Conservation (phyloP, 2,888 invertebrate species). For the Ellobium chinense region DNA sequence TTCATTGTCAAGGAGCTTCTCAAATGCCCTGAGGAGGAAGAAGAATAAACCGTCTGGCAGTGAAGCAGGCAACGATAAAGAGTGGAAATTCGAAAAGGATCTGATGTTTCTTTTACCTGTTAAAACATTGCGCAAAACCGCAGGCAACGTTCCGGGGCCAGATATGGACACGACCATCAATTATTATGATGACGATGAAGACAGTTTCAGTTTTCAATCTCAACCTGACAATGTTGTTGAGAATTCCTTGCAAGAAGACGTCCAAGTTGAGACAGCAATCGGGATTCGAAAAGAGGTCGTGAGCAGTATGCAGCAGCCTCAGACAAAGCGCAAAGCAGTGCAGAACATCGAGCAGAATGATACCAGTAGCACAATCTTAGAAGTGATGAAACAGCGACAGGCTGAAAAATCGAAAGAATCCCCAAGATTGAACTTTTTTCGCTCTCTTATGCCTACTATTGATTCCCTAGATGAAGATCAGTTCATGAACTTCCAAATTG, state of each 20-base stretch:
- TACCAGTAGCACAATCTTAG: constrained; percentile 7
- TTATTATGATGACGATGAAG: too few species aligned
- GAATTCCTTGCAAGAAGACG: neutral
- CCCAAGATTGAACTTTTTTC: constrained; percentile 35
- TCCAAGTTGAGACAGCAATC: neutral
- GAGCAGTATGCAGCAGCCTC: constrained; percentile 11
- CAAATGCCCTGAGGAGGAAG: constrained; percentile 15
- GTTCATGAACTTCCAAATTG: constrained; percentile 31
- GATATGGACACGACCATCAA: constrained; percentile 22
- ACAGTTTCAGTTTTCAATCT: constrained; percentile 27
- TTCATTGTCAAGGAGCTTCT: constrained; percentile 4
- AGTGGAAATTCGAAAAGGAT: constrained; percentile 26
- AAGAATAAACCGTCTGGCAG: constrained; percentile 18
- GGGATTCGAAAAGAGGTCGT: neutral
- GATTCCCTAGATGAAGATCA: constrained; percentile 29
- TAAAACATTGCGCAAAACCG: constrained; percentile 11
- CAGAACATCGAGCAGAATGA: constrained; percentile 25
- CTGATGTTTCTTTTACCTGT: constrained; percentile 17
- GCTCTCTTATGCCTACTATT: constrained; percentile 33
- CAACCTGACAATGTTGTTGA: constrained; percentile 8
- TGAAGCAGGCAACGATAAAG: constrained; percentile 29
- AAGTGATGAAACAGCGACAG: constrained; percentile 18
- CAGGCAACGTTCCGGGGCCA: constrained; percentile 4
- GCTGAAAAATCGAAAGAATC: constrained; percentile 29
- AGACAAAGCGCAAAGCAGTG: constrained; percentile 30